A percentile compares a stretch with the other conserved stretches of the same genome.
Conservation (phyloP, 2,113 vertebrate species). For the Psittacula cyanocephala region DNA sequence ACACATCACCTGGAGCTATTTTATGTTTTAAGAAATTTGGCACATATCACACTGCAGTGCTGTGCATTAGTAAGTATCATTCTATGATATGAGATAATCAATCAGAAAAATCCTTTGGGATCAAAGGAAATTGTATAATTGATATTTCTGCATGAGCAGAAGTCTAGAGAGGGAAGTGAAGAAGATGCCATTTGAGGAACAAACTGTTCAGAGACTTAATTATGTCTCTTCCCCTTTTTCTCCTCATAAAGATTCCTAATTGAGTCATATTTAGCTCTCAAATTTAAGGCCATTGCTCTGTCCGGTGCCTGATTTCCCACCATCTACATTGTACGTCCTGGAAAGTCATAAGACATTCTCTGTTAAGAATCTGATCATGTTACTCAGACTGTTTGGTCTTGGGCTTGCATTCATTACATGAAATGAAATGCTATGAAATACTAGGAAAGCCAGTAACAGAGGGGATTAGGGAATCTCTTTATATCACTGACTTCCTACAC, state of each 20-base stretch:
- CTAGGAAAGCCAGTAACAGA: neutral
- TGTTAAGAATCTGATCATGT: neutral
- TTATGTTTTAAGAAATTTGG: constrained; percentile 49
- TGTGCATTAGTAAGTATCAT: constrained; percentile 67
- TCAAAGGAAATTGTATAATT: constrained; percentile 70
- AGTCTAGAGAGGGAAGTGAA: neutral
- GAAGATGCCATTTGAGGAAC: constrained; percentile 61
- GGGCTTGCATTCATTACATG: neutral
- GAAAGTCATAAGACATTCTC: constrained; percentile 43
- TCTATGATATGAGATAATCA: constrained; percentile 67
- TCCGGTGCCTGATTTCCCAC: constrained; percentile 27
- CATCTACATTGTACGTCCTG: neutral
- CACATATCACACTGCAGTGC: neutral
- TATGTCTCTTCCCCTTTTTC: constrained; percentile 29
- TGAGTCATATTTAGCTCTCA: constrained; percentile 2
- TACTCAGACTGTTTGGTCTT: neutral
- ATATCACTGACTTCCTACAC: neutral
- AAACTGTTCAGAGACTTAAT: constrained; percentile 44
- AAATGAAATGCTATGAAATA: neutral
- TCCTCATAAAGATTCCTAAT: constrained; percentile 56
- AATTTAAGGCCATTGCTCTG: neutral
- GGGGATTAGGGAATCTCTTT: neutral
- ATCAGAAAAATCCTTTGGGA: constrained; percentile 59
- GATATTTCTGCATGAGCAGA: constrained; percentile 38
- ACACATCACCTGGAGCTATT: neutral